These are phyloP conservation scores for Gadopsis bispinosus DNA, from an alignment of 2,797 vertebrate species.

Conservation along the genomic window DNA sequence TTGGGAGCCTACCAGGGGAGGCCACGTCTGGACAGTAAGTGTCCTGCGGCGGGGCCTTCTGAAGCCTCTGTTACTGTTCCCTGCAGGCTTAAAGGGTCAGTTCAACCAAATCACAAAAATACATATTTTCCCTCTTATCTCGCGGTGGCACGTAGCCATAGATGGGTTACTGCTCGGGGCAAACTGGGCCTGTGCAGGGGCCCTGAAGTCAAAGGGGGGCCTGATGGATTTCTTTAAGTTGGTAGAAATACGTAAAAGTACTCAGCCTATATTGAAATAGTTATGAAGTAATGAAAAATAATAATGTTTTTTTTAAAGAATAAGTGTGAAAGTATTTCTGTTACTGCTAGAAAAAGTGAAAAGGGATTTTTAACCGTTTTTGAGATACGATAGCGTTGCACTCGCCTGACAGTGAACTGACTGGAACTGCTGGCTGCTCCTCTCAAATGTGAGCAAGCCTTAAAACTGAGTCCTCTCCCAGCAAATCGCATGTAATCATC, in stretches of 20 bases:
- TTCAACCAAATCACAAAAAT: not conserved
- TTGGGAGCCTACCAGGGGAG: constrained; percentile 29
- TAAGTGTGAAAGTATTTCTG: too few species aligned
- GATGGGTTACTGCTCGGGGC: not conserved
- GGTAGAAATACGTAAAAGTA: not conserved
- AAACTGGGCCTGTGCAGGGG: not conserved
- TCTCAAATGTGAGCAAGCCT: too few species aligned
- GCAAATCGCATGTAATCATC: too few species aligned
- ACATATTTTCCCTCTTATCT: not conserved
- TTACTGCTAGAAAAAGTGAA: too few species aligned
- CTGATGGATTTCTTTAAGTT: not conserved
- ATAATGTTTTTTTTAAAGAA: too few species aligned
- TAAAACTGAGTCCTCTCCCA: too few species aligned
- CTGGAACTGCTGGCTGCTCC: too few species aligned
- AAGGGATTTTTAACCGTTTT: too few species aligned
- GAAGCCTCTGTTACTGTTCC: not conserved
- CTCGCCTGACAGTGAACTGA: too few species aligned
- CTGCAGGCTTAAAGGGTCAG: constrained; percentile 3
- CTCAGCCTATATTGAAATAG: not conserved
- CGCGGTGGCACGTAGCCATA: not conserved
- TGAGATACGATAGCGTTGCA: too few species aligned
- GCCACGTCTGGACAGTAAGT: constrained; percentile 40
- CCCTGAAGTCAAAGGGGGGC: not conserved
- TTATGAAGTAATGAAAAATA: too few species aligned
- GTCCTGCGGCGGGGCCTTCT: not conserved